Conservation (phyloP, 2,113 vertebrate species). For the Gambusia affinis region DNA sequence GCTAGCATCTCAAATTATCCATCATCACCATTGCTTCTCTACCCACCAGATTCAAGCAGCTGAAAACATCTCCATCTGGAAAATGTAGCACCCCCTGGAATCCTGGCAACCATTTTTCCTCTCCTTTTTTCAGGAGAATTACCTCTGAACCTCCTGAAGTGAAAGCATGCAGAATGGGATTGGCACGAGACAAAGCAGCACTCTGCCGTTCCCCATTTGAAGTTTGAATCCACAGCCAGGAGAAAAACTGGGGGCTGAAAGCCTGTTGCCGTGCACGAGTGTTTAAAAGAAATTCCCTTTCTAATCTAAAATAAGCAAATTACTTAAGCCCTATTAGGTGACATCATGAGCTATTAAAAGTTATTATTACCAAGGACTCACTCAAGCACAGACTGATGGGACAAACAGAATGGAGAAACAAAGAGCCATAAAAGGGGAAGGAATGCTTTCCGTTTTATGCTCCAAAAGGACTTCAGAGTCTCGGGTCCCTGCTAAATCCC, state of each 20-base stretch:
- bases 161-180: constrained; percentile 69
- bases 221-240: constrained; percentile 55
- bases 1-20: constrained; percentile 60
- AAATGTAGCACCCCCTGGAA: constrained; percentile 56
- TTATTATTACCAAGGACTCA: constrained; percentile 47
- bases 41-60: constrained; percentile 52
- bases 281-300: constrained; percentile 58
- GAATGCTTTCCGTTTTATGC: constrained; percentile 16
- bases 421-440: constrained; percentile 9
- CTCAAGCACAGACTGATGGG: constrained; percentile 11
- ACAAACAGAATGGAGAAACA: constrained; percentile 25
- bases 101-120: constrained; percentile 60
- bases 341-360: constrained; percentile 50
- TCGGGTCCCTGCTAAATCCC: constrained; percentile 15
- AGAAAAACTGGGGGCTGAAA: constrained; percentile 44
- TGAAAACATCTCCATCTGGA: constrained; percentile 59
- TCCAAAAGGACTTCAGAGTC: constrained; percentile 33
- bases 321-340: constrained; percentile 55
- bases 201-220: constrained; percentile 51
- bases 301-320: constrained; percentile 57
- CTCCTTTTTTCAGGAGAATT: constrained; percentile 57
- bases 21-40: constrained; percentile 34
- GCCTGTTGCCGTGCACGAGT: constrained; percentile 47
- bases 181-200: constrained; percentile 67
- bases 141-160: constrained; percentile 68